Base-by-base conservation (phyloP, 2,888 invertebrate genomes). In the Stenchaetothrips biformis region DNA sequence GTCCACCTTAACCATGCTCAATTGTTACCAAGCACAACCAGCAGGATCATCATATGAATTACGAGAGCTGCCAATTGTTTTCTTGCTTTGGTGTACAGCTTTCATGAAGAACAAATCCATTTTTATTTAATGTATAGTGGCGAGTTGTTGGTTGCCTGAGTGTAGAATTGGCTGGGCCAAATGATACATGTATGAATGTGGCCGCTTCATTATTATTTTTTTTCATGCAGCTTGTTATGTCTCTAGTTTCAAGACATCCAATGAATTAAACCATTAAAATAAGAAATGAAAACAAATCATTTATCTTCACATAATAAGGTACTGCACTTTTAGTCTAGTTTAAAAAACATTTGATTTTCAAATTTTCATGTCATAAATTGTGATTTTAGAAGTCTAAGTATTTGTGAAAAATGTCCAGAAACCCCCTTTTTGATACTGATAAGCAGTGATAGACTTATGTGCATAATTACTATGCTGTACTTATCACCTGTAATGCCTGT, bases 101-200 rank as follows among this genome's bases (percentile, higher is more conserved):
- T 74, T 59, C 59, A 59, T 9, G 4, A 25, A 11, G 67, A 74
- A 74, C 67, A 74, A 74, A 74, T 74, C 7, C 21, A 74, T 74
- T 74, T 18, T 11, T 18, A 18, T 53, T 53, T 11, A 13, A 53
- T 53, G 25, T 74, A 74, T 74, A 74, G 67, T 25, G 25, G 2
- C 7, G 9, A 74, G 67, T 74, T 74, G 0, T 21, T 74, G 25
- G 37, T 25, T 74, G 21, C 67, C 18, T 25, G 25, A 74, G 21
- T 25, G 21, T 25, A 74, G 67, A 74, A 25, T 74, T 74, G 67
- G 67, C 67, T 74, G 67, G 67, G 67, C 67, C 67, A 74, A 74
- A 74, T 74, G 25, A 25, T 7, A 74, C 11, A 18, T 59, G 16
- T 59, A 18, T 59, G 16, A 18, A 18, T 59, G 59, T 59, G 59